Conservation (phyloP, 2,113 vertebrate species). For the Galbula dea region DNA sequence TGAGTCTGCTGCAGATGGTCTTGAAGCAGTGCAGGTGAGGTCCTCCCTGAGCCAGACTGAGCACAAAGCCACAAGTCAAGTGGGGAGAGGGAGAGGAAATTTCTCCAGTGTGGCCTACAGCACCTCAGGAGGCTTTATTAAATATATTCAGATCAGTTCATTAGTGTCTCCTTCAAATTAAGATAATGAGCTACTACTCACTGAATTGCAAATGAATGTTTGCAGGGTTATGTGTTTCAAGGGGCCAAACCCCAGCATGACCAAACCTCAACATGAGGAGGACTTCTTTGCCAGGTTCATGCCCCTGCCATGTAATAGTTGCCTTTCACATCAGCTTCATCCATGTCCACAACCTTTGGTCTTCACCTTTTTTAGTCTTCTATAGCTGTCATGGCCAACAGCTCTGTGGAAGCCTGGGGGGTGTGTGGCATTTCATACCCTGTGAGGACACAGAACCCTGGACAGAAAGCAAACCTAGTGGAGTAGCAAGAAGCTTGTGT, state of each 20-base stretch:
- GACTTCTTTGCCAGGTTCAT: not conserved
- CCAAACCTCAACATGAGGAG: not conserved
- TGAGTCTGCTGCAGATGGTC: not conserved
- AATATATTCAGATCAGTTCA: not conserved
- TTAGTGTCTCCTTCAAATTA: not conserved
- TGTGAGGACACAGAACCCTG: not conserved
- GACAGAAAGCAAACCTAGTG: not conserved
- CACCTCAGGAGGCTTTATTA: not conserved
- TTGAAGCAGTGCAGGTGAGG: not conserved
- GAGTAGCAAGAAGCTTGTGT: not conserved
- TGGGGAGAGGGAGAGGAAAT: not conserved
- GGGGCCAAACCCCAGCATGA: not conserved
- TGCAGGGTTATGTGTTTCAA: not conserved
- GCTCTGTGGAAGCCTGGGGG: fast-evolving
- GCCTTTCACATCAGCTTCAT: not conserved
- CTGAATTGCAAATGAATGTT: not conserved
- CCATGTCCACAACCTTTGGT: not conserved
- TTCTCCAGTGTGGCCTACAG: not conserved
- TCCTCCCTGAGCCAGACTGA: not conserved
- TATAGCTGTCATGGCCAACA: not conserved
- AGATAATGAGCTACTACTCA: not conserved
- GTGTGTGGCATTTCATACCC: not conserved
- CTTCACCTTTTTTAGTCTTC: not conserved
- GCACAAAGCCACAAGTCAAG: not conserved
- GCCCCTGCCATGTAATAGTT: not conserved